Evolutionary conservation across 2,888 invertebrate genomes (phyloP).

Genomic region (Clanis bilineata): DNA sequence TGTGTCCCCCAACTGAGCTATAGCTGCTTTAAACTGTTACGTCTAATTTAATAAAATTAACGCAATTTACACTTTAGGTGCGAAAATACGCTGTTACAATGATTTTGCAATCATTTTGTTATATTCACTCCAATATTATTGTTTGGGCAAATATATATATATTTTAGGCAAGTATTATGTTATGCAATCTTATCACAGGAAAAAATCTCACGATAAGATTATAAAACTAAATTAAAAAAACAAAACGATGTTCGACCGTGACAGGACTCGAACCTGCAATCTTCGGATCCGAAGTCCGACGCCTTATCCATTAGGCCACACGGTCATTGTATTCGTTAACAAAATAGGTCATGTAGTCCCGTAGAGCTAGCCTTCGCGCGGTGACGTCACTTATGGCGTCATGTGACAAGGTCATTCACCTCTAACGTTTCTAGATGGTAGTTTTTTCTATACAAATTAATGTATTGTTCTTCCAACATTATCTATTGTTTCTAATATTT

Average conservation of each 20-base stretch:
- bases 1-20: no score
- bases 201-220: not conserved
- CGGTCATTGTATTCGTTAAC: constrained; percentile 54
- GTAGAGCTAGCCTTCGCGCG: constrained; percentile 44
- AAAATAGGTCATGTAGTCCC: constrained; percentile 32
- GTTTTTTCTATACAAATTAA: not conserved
- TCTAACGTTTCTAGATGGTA: not conserved
- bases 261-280: constrained; percentile 88
- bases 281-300: constrained; percentile 88
- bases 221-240: not conserved
- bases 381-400: constrained; percentile 56
- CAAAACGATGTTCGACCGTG: constrained; percentile 49
- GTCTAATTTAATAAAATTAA: no score
- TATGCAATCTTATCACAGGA: not conserved
- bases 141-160: no score
- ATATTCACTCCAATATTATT: no score
- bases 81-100: no score
- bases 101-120: no score
- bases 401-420: constrained; percentile 23
- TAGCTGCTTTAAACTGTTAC: no score
- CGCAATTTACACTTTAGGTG: no score
- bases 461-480: not conserved
- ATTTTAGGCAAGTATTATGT: no score
- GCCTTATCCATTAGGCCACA: constrained; percentile 88
- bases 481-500: not conserved